Base-by-base conservation (phyloP, 1,140 invertebrate genomes). In the Drosophila ambigua region DNA sequence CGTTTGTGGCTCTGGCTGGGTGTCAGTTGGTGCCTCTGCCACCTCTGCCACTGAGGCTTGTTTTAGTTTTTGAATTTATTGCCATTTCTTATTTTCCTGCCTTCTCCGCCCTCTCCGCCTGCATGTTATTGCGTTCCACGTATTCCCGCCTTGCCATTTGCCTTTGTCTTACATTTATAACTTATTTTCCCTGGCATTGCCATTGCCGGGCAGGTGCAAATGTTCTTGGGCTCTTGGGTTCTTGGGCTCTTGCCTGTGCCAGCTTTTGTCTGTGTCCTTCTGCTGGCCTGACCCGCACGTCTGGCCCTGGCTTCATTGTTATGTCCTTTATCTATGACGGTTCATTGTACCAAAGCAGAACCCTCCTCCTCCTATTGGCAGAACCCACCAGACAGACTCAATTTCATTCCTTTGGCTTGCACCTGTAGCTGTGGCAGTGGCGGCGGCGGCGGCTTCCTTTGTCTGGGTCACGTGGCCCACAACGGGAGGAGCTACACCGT, bases 1-100 rank as follows among this genome's bases (percentile, higher is more conserved):
- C 52, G 49, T 65, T 65, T 62, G 64, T 67, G 52, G 46, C 41
- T 55, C 23, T 4, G 15, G 9, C 31, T 31, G 31, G 31, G 31
- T 31, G 31, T 9, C 31, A 31, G 31, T 31, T 31, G 31, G 28
- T 7, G 6, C 28, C 28, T 8, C 28, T 28, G 31, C 2, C 7
- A 0, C 26, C 6, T n/a, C 9, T 39, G 35, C 26, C 5, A 0
- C 35, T 35, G 9, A 63, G 75, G 43, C 79, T 87, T 83, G 75
- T 87, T 87, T 87, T 87, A 82, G 83, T 87, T 88, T 68, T 87
- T 88, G 83, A 87, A 87, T 88, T 87, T 87, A 87, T 87, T 88
- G 83, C 83, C 76, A 83, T 88, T 87, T 88, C 73, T 77, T 79
- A 88, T 77, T 88, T 85, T 77, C 71, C 63, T 58, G 20, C 55